Conservation (phyloP, 2,888 invertebrate species). For the Agrochola lychnidis region DNA sequence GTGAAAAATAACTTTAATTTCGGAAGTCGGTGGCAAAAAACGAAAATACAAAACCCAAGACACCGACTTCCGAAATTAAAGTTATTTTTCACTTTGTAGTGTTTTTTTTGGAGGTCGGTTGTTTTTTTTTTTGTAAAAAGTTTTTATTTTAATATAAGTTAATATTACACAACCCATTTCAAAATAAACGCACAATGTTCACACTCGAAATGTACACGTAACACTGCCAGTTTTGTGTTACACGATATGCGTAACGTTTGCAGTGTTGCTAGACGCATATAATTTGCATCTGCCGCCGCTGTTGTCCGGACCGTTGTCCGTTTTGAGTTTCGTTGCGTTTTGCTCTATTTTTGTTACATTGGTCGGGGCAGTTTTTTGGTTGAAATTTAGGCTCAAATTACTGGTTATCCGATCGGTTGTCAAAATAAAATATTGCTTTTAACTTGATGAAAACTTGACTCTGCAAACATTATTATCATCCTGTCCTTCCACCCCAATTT, state of each 20-base stretch:
- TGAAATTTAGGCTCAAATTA: background rate
- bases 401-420: background rate
- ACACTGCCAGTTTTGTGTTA: constrained; percentile 21
- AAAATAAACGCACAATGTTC: no score
- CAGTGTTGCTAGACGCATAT: constrained; percentile 48
- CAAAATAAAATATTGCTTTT: background rate
- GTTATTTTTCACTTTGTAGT: no score
- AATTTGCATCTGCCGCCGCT: constrained; percentile 66
- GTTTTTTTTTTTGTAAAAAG: no score
- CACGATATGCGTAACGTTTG: constrained; percentile 24
- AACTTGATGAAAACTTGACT: background rate
- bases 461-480: background rate
- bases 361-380: background rate
- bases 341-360: constrained; percentile 25
- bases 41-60: no score
- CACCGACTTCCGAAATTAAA: no score
- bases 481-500: background rate
- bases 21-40: no score
- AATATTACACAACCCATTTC: no score
- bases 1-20: no score
- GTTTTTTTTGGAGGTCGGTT: no score
- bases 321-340: constrained; percentile 36
- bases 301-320: constrained; percentile 25
- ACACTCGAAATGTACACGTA: no score
- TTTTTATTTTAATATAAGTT: no score